Evolutionary conservation across 2,888 invertebrate species (phyloP).

Genomic region (Scelioninae gen. 2): DNA sequence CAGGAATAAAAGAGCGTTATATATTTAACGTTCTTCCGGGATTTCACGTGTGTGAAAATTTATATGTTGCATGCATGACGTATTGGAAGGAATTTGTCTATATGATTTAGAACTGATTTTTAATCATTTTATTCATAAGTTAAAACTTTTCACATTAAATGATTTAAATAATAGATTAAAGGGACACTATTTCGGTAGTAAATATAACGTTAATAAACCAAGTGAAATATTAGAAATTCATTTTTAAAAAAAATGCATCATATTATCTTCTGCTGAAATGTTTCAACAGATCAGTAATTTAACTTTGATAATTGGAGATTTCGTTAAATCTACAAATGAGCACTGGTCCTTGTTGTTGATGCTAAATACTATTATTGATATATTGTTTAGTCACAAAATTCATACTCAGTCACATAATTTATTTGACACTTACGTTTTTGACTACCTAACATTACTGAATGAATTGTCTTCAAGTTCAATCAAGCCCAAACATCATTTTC

Average conservation of each 20-base stretch:
- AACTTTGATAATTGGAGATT: constrained; percentile 14
- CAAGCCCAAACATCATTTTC: constrained; percentile 21
- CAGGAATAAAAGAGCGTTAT: constrained; percentile 51
- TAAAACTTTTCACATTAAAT: constrained; percentile 1
- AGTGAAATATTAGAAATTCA: constrained; percentile 16
- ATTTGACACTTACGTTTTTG: not conserved
- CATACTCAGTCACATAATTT: constrained; percentile 2
- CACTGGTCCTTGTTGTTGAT: constrained; percentile 1
- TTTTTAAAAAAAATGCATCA: constrained; percentile 3
- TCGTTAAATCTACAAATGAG: not conserved
- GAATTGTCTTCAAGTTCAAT: not conserved
- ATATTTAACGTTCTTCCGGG: too few relatives aligned
- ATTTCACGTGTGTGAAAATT: constrained; percentile 39
- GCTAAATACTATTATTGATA: constrained; percentile 9
- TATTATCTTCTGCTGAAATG: constrained; percentile 20
- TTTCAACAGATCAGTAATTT: constrained; percentile 1
- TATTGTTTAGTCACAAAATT: constrained; percentile 24
- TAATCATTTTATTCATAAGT: constrained; percentile 45
- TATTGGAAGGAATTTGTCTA: constrained; percentile 60
- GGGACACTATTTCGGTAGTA: constrained; percentile 7
- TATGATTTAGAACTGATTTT: constrained; percentile 58
- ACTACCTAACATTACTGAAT: constrained; percentile 7
- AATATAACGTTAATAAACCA: not conserved
- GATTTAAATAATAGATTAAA: constrained; percentile 27
- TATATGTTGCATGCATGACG: constrained; percentile 30